A percentile compares a stretch with the other conserved stretches of the same genome.
Evolutionary conservation across 2,797 vertebrate genomes (phyloP).

Genomic region (Phataginus tricuspis): DNA sequence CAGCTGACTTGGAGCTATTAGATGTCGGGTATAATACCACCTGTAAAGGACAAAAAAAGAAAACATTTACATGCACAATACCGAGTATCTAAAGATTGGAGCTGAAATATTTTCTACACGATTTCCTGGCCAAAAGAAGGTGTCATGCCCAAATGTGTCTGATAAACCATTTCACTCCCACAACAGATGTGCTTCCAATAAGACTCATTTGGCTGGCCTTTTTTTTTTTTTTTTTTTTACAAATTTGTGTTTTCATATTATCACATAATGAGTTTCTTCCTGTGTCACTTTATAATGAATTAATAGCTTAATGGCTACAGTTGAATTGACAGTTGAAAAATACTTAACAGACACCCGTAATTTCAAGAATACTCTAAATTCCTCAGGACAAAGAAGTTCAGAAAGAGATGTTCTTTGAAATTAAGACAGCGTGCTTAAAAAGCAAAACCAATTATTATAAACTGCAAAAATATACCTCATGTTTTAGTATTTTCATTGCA

Average conservation of each 20-base stretch:
- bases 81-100: background rate
- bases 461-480: background rate
- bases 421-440: constrained; percentile 9
- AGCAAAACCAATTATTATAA: constrained; percentile 58
- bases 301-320: constrained; percentile 47
- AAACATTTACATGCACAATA: constrained; percentile 36
- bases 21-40: constrained; percentile 95
- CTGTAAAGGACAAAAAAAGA: constrained; percentile 83
- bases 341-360: constrained; percentile 53
- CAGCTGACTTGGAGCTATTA: constrained; percentile 93
- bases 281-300: constrained; percentile 72
- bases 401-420: constrained; percentile 44
- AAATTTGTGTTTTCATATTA: constrained; percentile 70
- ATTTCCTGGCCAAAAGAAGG: constrained; percentile 42
- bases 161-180: constrained; percentile 44
- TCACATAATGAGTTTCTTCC: constrained; percentile 63
- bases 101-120: constrained; percentile 10
- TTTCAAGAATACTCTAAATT: constrained; percentile 46
- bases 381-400: constrained; percentile 41
- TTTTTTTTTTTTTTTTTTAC: constrained; percentile 63
- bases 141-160: background rate
- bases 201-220: constrained; percentile 32
- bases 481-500: constrained; percentile 45
- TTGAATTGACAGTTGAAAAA: constrained; percentile 70
- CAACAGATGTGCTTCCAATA: constrained; percentile 59